A percentile compares a stretch with the other conserved stretches of the same genome.
Conservation (phyloP, 2,888 invertebrate genomes). For the Epiblema foenella region DNA sequence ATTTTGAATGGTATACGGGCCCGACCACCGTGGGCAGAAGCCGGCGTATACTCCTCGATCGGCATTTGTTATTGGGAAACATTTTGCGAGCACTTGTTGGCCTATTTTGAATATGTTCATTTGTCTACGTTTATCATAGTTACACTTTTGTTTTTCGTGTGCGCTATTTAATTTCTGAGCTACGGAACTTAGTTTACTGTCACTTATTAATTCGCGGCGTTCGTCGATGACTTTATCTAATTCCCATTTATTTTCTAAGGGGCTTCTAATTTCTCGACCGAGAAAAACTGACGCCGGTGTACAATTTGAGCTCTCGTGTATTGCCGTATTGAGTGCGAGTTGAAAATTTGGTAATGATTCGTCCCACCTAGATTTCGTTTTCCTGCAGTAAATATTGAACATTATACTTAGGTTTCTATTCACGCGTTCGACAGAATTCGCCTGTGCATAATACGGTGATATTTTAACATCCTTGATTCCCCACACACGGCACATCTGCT, state of each 20-base stretch:
- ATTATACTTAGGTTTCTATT: constrained; percentile 20
- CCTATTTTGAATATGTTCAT: background rate
- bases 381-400: constrained; percentile 17
- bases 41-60: constrained; percentile 23
- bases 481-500: constrained; percentile 21
- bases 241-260: constrained; percentile 20
- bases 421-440: constrained; percentile 25
- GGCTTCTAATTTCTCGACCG: constrained; percentile 11
- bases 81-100: constrained; percentile 13
- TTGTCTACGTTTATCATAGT: background rate
- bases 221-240: constrained; percentile 3
- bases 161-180: background rate
- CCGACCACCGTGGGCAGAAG: constrained; percentile 22
- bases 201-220: too few relatives aligned
- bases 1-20: constrained; percentile 12
- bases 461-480: constrained; percentile 23
- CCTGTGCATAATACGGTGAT: constrained; percentile 29
- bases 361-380: constrained; percentile 5
- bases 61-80: constrained; percentile 11
- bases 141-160: too few relatives aligned
- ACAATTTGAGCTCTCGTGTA: constrained; percentile 9
- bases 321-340: constrained; percentile 8
- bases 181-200: background rate
- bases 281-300: constrained; percentile 13
- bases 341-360: constrained; percentile 18